Base-by-base conservation (phyloP, 1,140 invertebrate species). In the Drosophila ogumai region DNA sequence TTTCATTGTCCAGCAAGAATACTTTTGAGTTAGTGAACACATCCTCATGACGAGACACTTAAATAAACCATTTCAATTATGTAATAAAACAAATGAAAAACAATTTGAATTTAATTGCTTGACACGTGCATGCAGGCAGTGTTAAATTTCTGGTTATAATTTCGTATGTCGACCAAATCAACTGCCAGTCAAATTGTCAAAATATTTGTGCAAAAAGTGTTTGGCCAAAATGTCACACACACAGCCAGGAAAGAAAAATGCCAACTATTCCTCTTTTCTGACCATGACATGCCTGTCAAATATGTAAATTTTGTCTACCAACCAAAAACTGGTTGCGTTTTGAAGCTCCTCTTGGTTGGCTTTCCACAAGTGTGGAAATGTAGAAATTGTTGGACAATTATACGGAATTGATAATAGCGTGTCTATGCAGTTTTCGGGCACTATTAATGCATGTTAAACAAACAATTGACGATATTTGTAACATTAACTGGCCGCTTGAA, bases 301-400 rank as follows among this genome's bases (percentile, higher is more conserved):
- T 88, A 80, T 88, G 79, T 65, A 88, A 73, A 82, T 87, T 79
- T 59, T 55, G 25, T 43, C 25, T 19, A 9, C n/a, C 32, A 44
- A 25, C 57, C 15, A 34, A 17, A 38, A 46, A 31, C 25, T 12
- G 54, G 22, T 38, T 40, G 32, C 12, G 5, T 28, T 57, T 58
- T 40, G 36, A 9, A 9, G 54, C 19, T 2, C 7, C 40, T n/a
- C n/a, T 17, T 12, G 3, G 12, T n/a, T 57, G 36, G 12, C 25
- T 41, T 31, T n/a, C 10, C 47, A 15, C 13, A 32, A 19, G 61
- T 32, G 10, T 13, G 57, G 15, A 56, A 63, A 55, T 34, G 44
- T 17, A 34, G n/a, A 52, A 65, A 66, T 75, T 57, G 56, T 66
- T 55, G 25, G 28, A 34, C 75, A 78, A 76, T 65, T 79, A 64